Percentiles rank a stretch among this genome's conserved stretches.
Evolutionary conservation across 2,113 vertebrate genomes (phyloP).

Genomic region (Sturnira hondurensis): DNA sequence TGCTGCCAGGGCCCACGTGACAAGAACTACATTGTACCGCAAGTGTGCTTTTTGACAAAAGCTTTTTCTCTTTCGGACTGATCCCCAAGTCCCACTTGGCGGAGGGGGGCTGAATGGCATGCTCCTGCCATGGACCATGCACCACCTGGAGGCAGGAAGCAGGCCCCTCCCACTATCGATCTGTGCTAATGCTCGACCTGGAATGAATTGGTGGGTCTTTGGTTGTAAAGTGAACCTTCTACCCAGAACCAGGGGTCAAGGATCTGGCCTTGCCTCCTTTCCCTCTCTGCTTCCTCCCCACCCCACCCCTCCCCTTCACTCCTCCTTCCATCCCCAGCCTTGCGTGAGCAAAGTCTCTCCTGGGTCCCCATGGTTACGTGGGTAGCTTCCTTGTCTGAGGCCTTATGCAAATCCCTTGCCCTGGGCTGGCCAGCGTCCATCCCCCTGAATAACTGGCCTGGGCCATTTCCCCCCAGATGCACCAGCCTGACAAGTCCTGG

Average conservation of each 20-base stretch:
- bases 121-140: neutral
- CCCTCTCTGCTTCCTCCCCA: neutral
- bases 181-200: accelerated
- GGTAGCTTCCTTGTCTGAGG: neutral
- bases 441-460: neutral
- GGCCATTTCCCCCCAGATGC: neutral
- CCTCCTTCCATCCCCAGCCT: neutral
- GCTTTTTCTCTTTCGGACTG: neutral
- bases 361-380: accelerated
- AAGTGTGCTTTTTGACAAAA: neutral
- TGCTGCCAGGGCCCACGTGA: neutral
- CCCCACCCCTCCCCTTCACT: accelerated
- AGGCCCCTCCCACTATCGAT: neutral
- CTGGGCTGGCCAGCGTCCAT: neutral
- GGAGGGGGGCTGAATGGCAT: neutral
- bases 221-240: neutral
- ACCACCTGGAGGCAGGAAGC: neutral
- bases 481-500: neutral
- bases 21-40: accelerated
- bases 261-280: neutral
- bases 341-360: neutral
- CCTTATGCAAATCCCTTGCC: neutral
- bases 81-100: neutral
- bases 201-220: neutral
- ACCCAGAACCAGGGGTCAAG: neutral